These are phyloP conservation scores for Cyclophora albipunctata DNA, from an alignment of 2,888 invertebrate species.

Conservation along the genomic window DNA sequence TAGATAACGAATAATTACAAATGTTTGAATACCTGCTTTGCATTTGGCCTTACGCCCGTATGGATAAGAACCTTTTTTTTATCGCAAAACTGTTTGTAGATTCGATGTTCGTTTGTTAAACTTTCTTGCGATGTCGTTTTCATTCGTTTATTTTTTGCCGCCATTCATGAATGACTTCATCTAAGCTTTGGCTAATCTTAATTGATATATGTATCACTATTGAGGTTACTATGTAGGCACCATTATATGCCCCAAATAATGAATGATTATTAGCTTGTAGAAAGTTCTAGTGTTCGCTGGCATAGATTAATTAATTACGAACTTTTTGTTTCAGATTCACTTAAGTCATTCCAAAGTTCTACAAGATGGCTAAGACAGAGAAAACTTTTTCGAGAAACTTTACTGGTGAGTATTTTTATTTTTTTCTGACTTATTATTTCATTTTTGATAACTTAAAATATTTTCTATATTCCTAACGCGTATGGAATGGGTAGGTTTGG, in stretches of 20 bases:
- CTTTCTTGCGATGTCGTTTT: conserved; percentile 33
- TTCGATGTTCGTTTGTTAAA: conserved; percentile 20
- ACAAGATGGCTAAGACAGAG: conserved; percentile 66
- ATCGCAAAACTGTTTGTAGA: conserved; percentile 19
- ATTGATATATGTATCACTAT: too few relatives aligned
- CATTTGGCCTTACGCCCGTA: conserved; percentile 17
- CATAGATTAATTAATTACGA: too few relatives aligned
- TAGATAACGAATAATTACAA: too few relatives aligned
- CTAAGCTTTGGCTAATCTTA: too few relatives aligned
- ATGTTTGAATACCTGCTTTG: not conserved
- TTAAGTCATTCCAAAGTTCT: conserved; percentile 47
- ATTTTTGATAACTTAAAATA: not conserved
- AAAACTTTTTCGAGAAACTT: conserved; percentile 70
- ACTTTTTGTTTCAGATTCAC: conserved; percentile 42
- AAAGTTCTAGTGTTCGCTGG: too few relatives aligned
- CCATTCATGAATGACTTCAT: too few relatives aligned
- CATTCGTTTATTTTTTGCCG: conserved; percentile 14
- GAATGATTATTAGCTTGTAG: too few relatives aligned
- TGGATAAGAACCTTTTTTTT: conserved; percentile 8
- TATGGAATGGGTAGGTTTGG: too few relatives aligned
- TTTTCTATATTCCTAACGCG: too few relatives aligned
- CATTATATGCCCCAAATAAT: too few relatives aligned
- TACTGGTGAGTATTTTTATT: conserved; percentile 52
- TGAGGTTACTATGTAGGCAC: too few relatives aligned
- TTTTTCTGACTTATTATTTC: not conserved